Base-by-base conservation (phyloP, 2,888 invertebrate genomes). In the Phrixothrix hirtus region DNA sequence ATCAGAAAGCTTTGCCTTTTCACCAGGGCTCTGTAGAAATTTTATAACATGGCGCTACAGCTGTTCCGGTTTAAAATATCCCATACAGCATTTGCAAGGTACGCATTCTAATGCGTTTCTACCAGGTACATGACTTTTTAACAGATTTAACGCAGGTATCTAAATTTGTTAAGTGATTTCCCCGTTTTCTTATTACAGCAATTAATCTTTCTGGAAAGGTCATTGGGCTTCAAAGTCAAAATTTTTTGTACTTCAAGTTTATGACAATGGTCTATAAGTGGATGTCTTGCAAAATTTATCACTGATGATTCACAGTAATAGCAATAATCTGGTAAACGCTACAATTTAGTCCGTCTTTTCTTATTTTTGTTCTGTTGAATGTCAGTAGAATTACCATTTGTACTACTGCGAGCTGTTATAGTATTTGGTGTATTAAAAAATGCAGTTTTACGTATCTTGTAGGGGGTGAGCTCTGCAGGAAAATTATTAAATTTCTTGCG, bases 241-340 rank as follows among this genome's bases (percentile, higher is more conserved):
- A 14, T 7, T 34, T 34, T 34, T 9, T 34, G 34, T 1, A 34
- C 34, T 16, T 34, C 34, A 14, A 16, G 4, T 9, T 34, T 16
- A 2, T 2, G 1, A 15, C 1, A 2, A 34, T 34, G 34, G 16
- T 14, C 9, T 13, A 14, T 14, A 2, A 13, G 5, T 4, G 16
- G 9, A 4, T 34, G 34, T 5, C 34, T 5, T 5, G 34, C 34
- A 34, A 34, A 34, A 34, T 34, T 34, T 2, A 34, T 7, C 9
- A 34, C 34, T 5, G 1, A 3, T 6, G 13, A 2, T 34, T 34
- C 34, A 34, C 34, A 34, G 14, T 12, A 34, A 4, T 14, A 34
- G 10, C 34, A 34, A 14, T n/a, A 34, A 14, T 34, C 34, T 34
- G 5, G 13, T 2, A 2, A 6, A 34, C 14, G 15, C 9, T 16